Base-by-base conservation (phyloP, 2,888 invertebrate species). In the Prionchulus punctatus region DNA sequence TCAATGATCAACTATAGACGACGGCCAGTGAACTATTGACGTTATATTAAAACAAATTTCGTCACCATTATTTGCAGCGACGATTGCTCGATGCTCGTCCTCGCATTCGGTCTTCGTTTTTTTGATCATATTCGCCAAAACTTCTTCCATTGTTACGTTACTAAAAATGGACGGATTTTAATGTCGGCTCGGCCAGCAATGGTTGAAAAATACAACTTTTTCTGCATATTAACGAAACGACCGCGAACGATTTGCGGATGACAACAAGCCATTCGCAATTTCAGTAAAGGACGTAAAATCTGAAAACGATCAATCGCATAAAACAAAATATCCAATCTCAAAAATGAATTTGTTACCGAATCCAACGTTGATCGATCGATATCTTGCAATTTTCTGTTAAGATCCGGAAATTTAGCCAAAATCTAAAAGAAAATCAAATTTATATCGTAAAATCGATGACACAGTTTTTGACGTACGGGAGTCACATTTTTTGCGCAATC, bases 181-280 rank as follows among this genome's bases (percentile, higher is more conserved):
- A 36, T 36, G 12, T 7, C 36, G 12, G 12, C 12, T 47, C 21
- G 12, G 7, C 12, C 25, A 7, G 12, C 12, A 25, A 47, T 15
- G 4, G 7, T 47, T 12, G 12, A 7, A 47, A 21, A 12, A 47
- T 7, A 47, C n/a, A 12, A n/a, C n/a, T n/a, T n/a, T n/a, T n/a
- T n/a, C n/a, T n/a, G n/a, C n/a, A n/a, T n/a, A n/a, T 15, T 21
- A 7, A 3, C 21, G 15, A 52, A 45, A 21, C 21, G 15, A 27
- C 18, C 78, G 59, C 76, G 71, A 2, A 78, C 77, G 55, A 80
- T 76, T 67, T 80, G 80, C 0, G 84, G 83, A 68, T 83, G 80
- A 15, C 80, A 79, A 67, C 84, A 84, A 1, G 82, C 81, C 71
- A 83, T 82, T 0, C 84, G 76, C 57, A 85, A 72, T 54, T 78